These are phyloP conservation scores for Acrossocheilus wenchowensis DNA, from an alignment of 2,797 vertebrate species.

Conservation along the genomic window DNA sequence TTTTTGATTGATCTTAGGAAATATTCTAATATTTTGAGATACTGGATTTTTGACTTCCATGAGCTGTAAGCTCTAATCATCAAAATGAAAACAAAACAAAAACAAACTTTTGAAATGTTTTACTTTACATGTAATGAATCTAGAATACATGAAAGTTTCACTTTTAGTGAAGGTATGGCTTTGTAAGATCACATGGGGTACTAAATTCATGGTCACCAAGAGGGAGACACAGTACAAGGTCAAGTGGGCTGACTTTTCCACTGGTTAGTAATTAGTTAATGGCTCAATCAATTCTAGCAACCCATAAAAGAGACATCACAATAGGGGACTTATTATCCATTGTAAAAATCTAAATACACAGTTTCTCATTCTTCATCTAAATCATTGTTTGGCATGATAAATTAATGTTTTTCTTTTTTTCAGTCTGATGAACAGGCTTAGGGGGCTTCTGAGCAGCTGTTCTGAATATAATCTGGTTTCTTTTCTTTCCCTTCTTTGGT, in stretches of 20 bases:
- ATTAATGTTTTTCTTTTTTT: not conserved
- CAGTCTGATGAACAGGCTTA: not conserved
- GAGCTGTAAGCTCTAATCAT: too few relatives aligned
- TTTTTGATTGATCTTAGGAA: too few relatives aligned
- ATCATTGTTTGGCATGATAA: not conserved
- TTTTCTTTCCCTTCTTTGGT: conserved; percentile 40
- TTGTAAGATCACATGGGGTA: too few relatives aligned
- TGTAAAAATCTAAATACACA: not conserved
- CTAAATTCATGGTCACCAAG: conserved; percentile 36
- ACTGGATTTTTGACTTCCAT: too few relatives aligned
- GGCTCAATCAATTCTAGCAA: conserved; percentile 72
- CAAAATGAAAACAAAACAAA: too few relatives aligned
- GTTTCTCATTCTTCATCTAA: not conserved
- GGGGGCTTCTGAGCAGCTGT: not conserved
- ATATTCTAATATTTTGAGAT: too few relatives aligned
- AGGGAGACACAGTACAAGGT: conserved; percentile 63
- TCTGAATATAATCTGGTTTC: not conserved
- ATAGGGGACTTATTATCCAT: not conserved
- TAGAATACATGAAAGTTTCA: too few relatives aligned
- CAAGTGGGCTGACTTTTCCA: conserved; percentile 67
- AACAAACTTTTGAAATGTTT: too few relatives aligned
- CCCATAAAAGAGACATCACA: conserved; percentile 24
- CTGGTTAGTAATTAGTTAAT: conserved; percentile 75
- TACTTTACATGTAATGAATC: too few relatives aligned
- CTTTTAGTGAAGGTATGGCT: too few relatives aligned